Evolutionary conservation across 2,888 invertebrate genomes (phyloP).

Genomic region (Tenodera sinensis): DNA sequence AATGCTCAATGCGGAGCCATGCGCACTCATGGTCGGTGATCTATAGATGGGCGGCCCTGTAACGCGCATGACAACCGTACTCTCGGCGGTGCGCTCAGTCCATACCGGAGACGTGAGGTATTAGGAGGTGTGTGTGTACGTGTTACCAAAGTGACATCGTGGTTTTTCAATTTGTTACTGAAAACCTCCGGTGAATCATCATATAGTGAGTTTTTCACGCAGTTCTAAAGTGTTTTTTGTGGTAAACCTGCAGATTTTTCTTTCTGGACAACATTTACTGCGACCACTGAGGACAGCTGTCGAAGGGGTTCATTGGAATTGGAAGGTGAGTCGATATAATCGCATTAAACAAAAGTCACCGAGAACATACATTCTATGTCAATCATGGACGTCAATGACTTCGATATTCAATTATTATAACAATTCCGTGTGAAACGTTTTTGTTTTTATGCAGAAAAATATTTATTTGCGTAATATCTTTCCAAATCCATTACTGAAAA

Average conservation of each 20-base stretch:
- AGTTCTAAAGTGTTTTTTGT: neutral
- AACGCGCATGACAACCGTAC: neutral
- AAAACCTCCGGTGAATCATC: neutral
- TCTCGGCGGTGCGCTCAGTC: neutral
- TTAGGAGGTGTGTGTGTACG: neutral
- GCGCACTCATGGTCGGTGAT: neutral
- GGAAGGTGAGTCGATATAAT: neutral
- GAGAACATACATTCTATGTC: too few species aligned
- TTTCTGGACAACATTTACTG: neutral
- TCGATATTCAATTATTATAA: too few species aligned
- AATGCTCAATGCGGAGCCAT: neutral
- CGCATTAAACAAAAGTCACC: too few species aligned
- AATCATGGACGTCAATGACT: too few species aligned
- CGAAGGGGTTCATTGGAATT: neutral
- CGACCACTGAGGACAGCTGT: neutral
- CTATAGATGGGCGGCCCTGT: neutral
- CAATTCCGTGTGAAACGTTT: too few species aligned
- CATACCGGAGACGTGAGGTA: neutral
- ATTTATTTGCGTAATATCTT: too few species aligned
- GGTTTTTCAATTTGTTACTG: neutral
- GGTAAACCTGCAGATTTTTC: neutral
- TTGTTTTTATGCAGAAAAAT: too few species aligned
- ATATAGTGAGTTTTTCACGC: neutral
- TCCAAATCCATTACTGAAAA: too few species aligned
- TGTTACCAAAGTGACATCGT: neutral